Conservation (phyloP, 2,888 invertebrate genomes). For the Drosophila lutescens region DNA sequence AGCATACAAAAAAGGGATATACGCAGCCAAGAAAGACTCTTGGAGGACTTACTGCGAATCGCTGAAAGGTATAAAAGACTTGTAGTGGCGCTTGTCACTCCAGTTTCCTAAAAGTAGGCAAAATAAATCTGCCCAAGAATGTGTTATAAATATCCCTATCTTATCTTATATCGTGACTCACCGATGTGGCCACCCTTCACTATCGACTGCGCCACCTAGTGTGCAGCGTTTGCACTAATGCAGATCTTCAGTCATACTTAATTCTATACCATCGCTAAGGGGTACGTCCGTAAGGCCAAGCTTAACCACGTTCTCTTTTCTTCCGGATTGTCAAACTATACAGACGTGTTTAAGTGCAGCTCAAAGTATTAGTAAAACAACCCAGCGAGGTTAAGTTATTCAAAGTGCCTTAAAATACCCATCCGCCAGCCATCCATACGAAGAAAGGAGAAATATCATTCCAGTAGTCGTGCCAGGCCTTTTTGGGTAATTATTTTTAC, state of each 20-base stretch:
- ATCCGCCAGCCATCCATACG: too few relatives aligned
- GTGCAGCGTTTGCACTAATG: not conserved
- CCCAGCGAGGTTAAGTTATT: not conserved
- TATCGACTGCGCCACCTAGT: not conserved
- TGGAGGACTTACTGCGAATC: too few relatives aligned
- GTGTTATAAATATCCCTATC: not conserved
- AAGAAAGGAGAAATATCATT: not conserved
- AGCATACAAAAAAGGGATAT: too few relatives aligned
- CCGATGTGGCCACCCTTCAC: not conserved
- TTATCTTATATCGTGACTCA: too few relatives aligned
- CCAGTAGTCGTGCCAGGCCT: conserved; percentile 8
- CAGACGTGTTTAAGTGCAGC: not conserved
- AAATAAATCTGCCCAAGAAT: conserved; percentile 1
- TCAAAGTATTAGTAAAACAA: not conserved
- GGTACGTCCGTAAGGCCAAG: not conserved
- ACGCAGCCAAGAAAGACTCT: too few relatives aligned
- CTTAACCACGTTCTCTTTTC: not conserved
- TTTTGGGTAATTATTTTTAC: not conserved
- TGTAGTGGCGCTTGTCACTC: too few relatives aligned
- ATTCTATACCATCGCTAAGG: not conserved
- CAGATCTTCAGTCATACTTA: not conserved
- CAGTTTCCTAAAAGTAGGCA: too few relatives aligned
- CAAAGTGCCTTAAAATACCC: not conserved
- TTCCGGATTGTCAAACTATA: not conserved
- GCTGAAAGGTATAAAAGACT: too few relatives aligned